Conservation (phyloP, 2,888 invertebrate species). For the Rutpela maculata region DNA sequence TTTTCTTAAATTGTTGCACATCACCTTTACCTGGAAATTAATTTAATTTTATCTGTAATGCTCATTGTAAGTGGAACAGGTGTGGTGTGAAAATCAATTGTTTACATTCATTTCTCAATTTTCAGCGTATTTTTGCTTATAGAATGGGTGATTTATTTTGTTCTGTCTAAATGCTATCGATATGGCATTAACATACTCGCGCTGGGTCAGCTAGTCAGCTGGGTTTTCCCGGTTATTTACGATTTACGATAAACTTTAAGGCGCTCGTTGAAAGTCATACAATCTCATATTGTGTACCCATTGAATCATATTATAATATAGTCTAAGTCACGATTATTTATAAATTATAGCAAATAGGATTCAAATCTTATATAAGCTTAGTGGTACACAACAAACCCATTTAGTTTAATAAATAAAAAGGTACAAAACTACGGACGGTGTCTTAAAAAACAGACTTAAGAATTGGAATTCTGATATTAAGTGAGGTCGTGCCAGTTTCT, state of each 20-base stretch:
- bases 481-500: slow-evolving; percentile 23
- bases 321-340: slow-evolving; percentile 34
- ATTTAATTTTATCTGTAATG: neutral
- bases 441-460: neutral
- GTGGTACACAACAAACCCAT: slow-evolving; percentile 7
- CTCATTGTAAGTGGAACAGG: neutral
- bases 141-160: slow-evolving; percentile 3
- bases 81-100: neutral
- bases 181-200: neutral
- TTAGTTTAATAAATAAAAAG: slow-evolving; percentile 8
- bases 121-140: neutral
- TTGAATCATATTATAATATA: slow-evolving; percentile 24
- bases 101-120: neutral
- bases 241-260: slow-evolving; percentile 12
- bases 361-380: slow-evolving; percentile 7
- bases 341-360: slow-evolving; percentile 26
- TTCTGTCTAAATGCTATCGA: neutral
- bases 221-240: slow-evolving; percentile 34
- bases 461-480: slow-evolving; percentile 8
- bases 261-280: slow-evolving; percentile 12
- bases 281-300: neutral
- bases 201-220: slow-evolving; percentile 9
- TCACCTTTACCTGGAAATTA: no score
- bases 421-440: neutral
- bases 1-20: neutral